phyloP scores from a whole-genome alignment of 2,113 vertebrate genomes.

The Alligator sinensis region DNA sequence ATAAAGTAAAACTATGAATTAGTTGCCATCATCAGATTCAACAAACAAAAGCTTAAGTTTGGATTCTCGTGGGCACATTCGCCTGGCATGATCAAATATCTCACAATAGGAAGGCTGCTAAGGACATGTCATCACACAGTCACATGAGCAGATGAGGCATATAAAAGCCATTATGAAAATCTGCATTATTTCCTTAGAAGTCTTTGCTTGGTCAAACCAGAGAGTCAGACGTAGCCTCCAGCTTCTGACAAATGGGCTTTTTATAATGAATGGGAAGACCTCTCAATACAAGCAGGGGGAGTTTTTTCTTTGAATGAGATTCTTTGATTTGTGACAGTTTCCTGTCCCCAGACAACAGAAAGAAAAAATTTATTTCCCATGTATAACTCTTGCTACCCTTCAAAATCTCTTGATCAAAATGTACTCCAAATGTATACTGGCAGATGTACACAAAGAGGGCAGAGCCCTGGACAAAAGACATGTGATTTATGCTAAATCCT shows the following conservation, averaged over 20 bases:
- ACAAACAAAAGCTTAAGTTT: too few relatives aligned
- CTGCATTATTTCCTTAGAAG: background rate
- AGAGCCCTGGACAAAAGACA: background rate
- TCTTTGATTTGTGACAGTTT: slow-evolving; percentile 48
- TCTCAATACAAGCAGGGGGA: slow-evolving; percentile 29
- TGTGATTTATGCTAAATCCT: background rate
- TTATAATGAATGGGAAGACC: slow-evolving; percentile 22
- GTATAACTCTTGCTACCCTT: background rate
- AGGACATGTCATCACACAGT: background rate
- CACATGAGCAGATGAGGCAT: background rate
- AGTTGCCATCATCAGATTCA: too few relatives aligned
- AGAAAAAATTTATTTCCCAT: slow-evolving; percentile 33
- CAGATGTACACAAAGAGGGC: background rate
- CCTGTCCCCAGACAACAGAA: background rate
- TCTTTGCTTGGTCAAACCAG: slow-evolving; percentile 26
- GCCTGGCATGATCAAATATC: too few relatives aligned
- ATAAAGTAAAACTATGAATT: too few relatives aligned
- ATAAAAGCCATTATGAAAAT: too few relatives aligned
- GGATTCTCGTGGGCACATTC: too few relatives aligned
- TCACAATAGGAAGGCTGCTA: background rate
- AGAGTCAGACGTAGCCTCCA: background rate
- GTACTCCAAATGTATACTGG: slow-evolving; percentile 23
- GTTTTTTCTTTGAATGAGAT: slow-evolving; percentile 48
- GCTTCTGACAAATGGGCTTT: slow-evolving; percentile 4
- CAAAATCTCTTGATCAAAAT: slow-evolving; percentile 10